Percentiles rank a stretch among this genome's conserved stretches.
Evolutionary conservation across 2,888 invertebrate genomes (phyloP).

Genomic region (Microctonus brassicae): DNA sequence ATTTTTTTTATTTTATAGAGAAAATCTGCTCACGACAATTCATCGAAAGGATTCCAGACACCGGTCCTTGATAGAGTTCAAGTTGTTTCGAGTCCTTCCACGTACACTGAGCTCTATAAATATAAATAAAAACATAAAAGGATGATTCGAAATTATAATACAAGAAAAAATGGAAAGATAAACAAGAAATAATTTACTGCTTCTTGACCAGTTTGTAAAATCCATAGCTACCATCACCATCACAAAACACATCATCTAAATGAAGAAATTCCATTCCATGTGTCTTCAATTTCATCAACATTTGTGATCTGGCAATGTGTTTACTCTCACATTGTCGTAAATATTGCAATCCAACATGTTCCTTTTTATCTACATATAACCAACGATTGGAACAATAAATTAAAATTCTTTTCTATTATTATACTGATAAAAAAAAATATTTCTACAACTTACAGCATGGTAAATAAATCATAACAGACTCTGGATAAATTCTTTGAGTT

Average conservation of each 20-base stretch:
- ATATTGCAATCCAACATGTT: slow-evolving; percentile 71
- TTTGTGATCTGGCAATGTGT: slow-evolving; percentile 71
- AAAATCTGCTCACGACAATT: slow-evolving; percentile 75
- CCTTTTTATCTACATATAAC: slow-evolving; percentile 35
- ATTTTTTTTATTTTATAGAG: background rate
- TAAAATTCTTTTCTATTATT: background rate
- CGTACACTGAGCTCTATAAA: slow-evolving; percentile 74
- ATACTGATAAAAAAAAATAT: background rate
- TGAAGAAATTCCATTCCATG: slow-evolving; percentile 75
- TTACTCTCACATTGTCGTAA: slow-evolving; percentile 78
- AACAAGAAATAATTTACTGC: slow-evolving; percentile 70
- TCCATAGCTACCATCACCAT: slow-evolving; percentile 78
- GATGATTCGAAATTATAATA: background rate
- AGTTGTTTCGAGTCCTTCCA: slow-evolving; percentile 75
- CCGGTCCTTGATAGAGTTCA: slow-evolving; percentile 71
- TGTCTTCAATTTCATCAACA: slow-evolving; percentile 72
- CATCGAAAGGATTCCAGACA: slow-evolving; percentile 61
- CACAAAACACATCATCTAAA: slow-evolving; percentile 73
- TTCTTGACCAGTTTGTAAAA: slow-evolving; percentile 72
- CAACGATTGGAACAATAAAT: slow-evolving; percentile 9
- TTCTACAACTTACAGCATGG: slow-evolving; percentile 75
- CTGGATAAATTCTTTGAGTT: slow-evolving; percentile 69
- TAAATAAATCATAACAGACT: slow-evolving; percentile 73
- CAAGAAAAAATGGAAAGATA: background rate
- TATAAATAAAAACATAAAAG: background rate